A percentile compares a stretch with the other conserved stretches of the same genome.
These are phyloP conservation scores for Enteromius thamalakanensis DNA, from an alignment of 2,797 vertebrate species.

Conservation along the genomic window DNA sequence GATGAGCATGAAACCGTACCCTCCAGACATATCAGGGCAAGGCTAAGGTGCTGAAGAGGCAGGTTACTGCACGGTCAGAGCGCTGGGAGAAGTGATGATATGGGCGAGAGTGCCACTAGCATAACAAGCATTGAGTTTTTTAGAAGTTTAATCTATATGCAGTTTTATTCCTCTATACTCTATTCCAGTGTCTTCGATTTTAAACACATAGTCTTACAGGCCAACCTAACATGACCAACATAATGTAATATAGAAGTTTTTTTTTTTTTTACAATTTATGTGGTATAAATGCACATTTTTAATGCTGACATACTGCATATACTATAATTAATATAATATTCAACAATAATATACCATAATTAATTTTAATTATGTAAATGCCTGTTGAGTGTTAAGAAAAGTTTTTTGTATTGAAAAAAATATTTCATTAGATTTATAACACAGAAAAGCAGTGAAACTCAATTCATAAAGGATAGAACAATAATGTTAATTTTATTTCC, in stretches of 20 bases:
- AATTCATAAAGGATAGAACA: too few species aligned
- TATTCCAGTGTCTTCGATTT: constrained; percentile 35
- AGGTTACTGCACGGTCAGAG: constrained; percentile 27
- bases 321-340: background rate
- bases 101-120: background rate
- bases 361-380: background rate
- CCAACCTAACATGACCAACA: background rate
- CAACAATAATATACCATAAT: background rate
- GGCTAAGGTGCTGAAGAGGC: constrained; percentile 15
- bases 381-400: background rate
- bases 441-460: too few species aligned
- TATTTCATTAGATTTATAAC: too few species aligned
- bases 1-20: constrained; percentile 14
- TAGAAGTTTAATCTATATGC: background rate
- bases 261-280: background rate
- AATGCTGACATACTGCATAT: background rate
- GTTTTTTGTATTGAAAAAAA: background rate
- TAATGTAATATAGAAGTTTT: background rate
- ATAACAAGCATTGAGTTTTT: background rate
- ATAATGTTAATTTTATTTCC: too few species aligned
- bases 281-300: background rate
- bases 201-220: background rate
- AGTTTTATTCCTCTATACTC: constrained; percentile 9
- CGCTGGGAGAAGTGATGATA: background rate
- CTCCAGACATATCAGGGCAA: constrained; percentile 16